Percentiles rank a stretch among this genome's conserved stretches.
Conservation (phyloP, 2,113 vertebrate species). For the Oostethus manadensis region DNA sequence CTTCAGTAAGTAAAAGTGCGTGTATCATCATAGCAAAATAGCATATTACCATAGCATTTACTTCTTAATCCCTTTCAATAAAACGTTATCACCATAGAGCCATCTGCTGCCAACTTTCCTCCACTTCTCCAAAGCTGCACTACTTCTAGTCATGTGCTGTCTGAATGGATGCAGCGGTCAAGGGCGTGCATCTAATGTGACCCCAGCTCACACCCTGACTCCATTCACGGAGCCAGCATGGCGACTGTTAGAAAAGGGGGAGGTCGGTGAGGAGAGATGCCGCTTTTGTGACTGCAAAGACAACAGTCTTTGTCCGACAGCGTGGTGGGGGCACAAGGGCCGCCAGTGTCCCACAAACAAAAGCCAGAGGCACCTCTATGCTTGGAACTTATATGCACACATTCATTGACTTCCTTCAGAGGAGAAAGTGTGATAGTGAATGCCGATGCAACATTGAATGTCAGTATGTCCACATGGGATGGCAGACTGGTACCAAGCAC, state of each 20-base stretch:
- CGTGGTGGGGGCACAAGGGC: conserved; percentile 69
- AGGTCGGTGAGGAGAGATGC: conserved; percentile 51
- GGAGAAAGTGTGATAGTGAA: conserved; percentile 36
- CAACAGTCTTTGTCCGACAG: conserved; percentile 71
- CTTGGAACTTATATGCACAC: conserved; percentile 29
- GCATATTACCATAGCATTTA: not conserved
- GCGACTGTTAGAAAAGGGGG: conserved; percentile 70
- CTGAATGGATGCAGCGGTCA: conserved; percentile 49
- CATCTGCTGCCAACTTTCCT: conserved; percentile 24
- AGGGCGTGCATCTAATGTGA: conserved; percentile 42
- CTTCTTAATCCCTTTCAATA: not conserved
- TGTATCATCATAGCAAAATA: not conserved
- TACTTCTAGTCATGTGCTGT: conserved; percentile 36
- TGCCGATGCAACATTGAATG: conserved; percentile 27
- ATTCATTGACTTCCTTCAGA: conserved; percentile 41
- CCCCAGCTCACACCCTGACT: conserved; percentile 53
- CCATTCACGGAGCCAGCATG: conserved; percentile 56
- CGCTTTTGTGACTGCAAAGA: conserved; percentile 73
- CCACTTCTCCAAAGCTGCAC: conserved; percentile 17
- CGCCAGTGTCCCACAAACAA: conserved; percentile 76
- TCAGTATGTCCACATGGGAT: conserved; percentile 21
- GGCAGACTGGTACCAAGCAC: conserved; percentile 45
- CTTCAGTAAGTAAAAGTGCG: not conserved
- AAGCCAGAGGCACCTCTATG: conserved; percentile 61
- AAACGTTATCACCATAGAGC: not conserved